Evolutionary conservation across 2,888 invertebrate species (phyloP).

Genomic region (Chromoteleia sp.): DNA sequence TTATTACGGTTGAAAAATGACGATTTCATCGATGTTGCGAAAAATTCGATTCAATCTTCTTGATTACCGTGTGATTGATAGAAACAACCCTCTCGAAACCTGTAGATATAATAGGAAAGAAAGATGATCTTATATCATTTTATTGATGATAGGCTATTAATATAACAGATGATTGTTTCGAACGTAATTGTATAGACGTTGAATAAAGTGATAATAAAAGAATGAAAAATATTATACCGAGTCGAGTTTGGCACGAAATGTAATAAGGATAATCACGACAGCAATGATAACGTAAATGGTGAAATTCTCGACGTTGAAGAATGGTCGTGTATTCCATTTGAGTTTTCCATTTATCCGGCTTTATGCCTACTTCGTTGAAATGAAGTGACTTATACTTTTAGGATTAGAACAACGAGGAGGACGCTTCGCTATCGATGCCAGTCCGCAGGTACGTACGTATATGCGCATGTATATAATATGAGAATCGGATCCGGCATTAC

Average conservation of each 20-base stretch:
- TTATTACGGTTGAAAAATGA: slow-evolving; percentile 37
- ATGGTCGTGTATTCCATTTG: slow-evolving; percentile 74
- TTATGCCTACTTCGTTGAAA: slow-evolving; percentile 71
- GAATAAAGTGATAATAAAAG: slow-evolving; percentile 68
- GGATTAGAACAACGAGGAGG: slow-evolving; percentile 73
- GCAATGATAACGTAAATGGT: slow-evolving; percentile 69
- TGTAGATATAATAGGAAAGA: slow-evolving; percentile 57
- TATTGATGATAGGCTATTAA: slow-evolving; percentile 68
- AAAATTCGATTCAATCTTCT: slow-evolving; percentile 39
- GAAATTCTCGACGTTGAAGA: slow-evolving; percentile 70
- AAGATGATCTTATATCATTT: slow-evolving; percentile 58
- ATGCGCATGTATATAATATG: slow-evolving; percentile 78
- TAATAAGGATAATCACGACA: slow-evolving; percentile 69
- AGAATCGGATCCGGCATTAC: slow-evolving; percentile 83
- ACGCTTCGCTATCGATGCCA: slow-evolving; percentile 71
- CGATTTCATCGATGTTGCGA: slow-evolving; percentile 4
- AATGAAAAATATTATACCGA: slow-evolving; percentile 58
- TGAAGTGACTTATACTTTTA: slow-evolving; percentile 73
- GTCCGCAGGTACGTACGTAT: slow-evolving; percentile 68
- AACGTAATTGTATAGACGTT: slow-evolving; percentile 60
- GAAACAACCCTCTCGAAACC: slow-evolving; percentile 28
- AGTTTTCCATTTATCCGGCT: slow-evolving; percentile 75
- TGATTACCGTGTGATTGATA: slow-evolving; percentile 62
- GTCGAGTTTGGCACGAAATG: slow-evolving; percentile 65
- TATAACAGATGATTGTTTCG: slow-evolving; percentile 66